Base-by-base conservation (phyloP, 2,797 vertebrate species). In the Chelidonichthys spinosus region DNA sequence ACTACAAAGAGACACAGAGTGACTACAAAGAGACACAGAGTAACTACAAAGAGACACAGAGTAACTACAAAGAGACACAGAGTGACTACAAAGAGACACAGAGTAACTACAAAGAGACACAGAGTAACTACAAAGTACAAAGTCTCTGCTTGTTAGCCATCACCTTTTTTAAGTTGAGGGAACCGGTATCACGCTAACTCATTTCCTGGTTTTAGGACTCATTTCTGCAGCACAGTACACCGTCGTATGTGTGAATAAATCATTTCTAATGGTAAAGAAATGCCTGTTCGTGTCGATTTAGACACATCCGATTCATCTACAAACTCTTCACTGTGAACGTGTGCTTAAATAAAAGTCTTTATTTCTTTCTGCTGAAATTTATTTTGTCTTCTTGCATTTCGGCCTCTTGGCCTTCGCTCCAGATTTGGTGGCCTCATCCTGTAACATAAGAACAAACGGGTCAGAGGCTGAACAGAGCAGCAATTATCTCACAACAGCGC, bases 341-440 rank as follows among this genome's bases (percentile, higher is more conserved):
- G 10, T n/a, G 7, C 67, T 40, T 42, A 4, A 74, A 37, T 39
- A 53, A 60, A 69, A 25, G 36, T 72, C 11, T 35, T 17, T 64
- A 15, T 40, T 25, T 10, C 9, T n/a, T 55, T 36, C 36, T 40
- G 18, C 39, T 32, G 7, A 62, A 66, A 66, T 79, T 94, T 79
- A 96, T 85, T 94, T 96, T 6, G 84, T 81, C 86, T 94, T 95
- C 92, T 94, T 96, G 91, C 53, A 81, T 92, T 92, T 94, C 56
- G 84, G 69, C 77, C 74, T 94, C 79, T 92, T 95, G 86, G 74
- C 87, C 85, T 92, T 95, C 6, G 81, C 85, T 76, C 89, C 93
- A 3, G 89, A 73, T 89, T 91, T 95, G 72, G 72, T 47, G 53
- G 85, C 66, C 11, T 95, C 94, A 72, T 95, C 94, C 95, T 96